These are phyloP conservation scores for Deilephila porcellus DNA, from an alignment of 2,888 invertebrate species.

Conservation along the genomic window DNA sequence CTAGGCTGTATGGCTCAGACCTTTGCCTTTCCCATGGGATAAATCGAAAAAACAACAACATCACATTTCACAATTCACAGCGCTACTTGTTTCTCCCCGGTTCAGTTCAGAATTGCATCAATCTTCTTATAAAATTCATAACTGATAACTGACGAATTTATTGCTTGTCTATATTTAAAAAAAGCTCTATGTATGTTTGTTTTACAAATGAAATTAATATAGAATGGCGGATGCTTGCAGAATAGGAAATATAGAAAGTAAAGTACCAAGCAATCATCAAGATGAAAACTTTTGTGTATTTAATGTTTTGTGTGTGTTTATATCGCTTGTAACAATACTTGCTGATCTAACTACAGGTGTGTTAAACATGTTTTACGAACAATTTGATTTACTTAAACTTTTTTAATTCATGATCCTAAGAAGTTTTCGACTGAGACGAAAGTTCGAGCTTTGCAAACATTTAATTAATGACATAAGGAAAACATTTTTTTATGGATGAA, in stretches of 20 bases:
- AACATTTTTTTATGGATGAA: background rate
- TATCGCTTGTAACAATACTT: conserved; percentile 84
- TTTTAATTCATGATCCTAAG: conserved; percentile 27
- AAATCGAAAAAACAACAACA: no score
- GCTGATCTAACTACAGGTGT: conserved; percentile 86
- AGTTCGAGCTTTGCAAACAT: background rate
- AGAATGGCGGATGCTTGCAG: conserved; percentile 80
- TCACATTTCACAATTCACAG: no score
- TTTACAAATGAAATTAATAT: conserved; percentile 44
- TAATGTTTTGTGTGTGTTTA: conserved; percentile 82
- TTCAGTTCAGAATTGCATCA: background rate
- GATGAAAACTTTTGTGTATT: conserved; percentile 81
- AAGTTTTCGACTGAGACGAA: background rate
- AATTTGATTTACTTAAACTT: background rate
- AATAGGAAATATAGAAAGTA: conserved; percentile 65
- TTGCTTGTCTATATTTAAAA: background rate
- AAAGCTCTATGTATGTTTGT: background rate
- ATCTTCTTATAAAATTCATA: background rate
- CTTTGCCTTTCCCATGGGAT: no score
- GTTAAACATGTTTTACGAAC: conserved; percentile 41
- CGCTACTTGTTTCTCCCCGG: conserved; percentile 5
- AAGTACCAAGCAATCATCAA: conserved; percentile 64
- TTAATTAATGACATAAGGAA: background rate
- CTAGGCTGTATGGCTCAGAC: no score
- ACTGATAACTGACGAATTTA: background rate